Evolutionary conservation across 92 coral and sea anemone species (phyloP).

Genomic region (Phenganax subtilis): DNA sequence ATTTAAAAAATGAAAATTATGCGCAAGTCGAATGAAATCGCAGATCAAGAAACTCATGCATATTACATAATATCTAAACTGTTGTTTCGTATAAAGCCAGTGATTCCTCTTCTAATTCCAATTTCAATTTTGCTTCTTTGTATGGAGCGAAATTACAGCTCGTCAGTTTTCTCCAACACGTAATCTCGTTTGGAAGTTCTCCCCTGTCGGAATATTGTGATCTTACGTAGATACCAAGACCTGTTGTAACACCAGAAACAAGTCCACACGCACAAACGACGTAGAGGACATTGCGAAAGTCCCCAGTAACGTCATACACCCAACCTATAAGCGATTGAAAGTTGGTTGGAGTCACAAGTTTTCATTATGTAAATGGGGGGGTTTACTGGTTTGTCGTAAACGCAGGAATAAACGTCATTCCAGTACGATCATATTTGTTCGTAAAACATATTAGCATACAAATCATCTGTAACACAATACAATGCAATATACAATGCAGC

Average conservation of each 20-base stretch:
- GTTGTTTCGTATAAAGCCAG: neutral
- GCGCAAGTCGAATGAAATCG: too few relatives aligned
- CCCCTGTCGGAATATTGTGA: neutral
- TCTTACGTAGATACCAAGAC: neutral
- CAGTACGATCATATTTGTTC: too few relatives aligned
- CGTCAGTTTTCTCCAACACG: neutral
- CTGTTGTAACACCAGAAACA: neutral
- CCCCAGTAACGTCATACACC: constrained; percentile 21
- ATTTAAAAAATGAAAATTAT: too few relatives aligned
- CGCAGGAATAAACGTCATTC: too few relatives aligned
- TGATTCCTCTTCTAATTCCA: neutral
- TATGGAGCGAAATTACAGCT: neutral
- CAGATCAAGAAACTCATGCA: too few relatives aligned
- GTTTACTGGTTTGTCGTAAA: too few relatives aligned
- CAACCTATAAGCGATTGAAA: constrained; percentile 8
- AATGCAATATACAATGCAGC: too few relatives aligned
- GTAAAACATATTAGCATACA: too few relatives aligned
- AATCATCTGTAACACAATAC: too few relatives aligned
- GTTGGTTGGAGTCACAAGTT: too few relatives aligned
- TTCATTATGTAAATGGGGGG: too few relatives aligned
- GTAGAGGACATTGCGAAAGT: constrained; percentile 31
- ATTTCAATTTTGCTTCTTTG: neutral
- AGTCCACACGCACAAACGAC: constrained; percentile 1
- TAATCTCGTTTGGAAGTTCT: neutral
- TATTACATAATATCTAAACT: too few relatives aligned